Conservation (phyloP, 2,113 vertebrate species). For the Prolemur simus region DNA sequence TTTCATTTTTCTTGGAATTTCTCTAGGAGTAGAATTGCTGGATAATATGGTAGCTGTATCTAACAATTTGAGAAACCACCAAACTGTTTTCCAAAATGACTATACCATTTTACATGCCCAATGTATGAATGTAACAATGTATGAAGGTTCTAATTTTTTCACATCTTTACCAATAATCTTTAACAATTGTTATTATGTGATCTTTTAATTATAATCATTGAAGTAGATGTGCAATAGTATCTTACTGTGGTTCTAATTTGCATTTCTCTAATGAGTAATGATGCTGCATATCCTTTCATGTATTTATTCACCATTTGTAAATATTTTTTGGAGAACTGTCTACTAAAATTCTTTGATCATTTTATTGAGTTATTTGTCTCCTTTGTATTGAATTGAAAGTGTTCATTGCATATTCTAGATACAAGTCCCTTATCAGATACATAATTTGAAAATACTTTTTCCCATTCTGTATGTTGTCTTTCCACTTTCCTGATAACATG, state of each 20-base stretch:
- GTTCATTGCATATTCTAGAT: not conserved
- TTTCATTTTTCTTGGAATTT: conserved; percentile 21
- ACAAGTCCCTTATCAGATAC: not conserved
- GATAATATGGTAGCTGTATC: not conserved
- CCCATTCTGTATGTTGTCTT: not conserved
- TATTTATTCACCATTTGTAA: not conserved
- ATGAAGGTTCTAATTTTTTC: not conserved
- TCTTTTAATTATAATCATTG: not conserved
- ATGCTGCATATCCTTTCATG: not conserved
- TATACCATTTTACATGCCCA: not conserved
- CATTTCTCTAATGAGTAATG: not conserved
- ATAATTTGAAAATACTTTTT: not conserved
- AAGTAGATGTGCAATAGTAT: not conserved
- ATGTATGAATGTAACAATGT: not conserved
- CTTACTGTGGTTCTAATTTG: not conserved
- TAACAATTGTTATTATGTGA: not conserved
- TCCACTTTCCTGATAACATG: not conserved
- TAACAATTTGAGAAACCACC: not conserved
- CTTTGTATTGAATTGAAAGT: not conserved
- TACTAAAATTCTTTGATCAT: conserved; percentile 27
- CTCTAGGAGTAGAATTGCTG: not conserved
- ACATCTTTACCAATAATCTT: not conserved
- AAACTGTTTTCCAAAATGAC: not conserved
- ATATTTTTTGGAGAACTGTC: not conserved
- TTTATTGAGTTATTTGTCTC: not conserved